Evolutionary conservation across 2,797 vertebrate species (phyloP).

Genomic region (Pantherophis vulpinus): DNA sequence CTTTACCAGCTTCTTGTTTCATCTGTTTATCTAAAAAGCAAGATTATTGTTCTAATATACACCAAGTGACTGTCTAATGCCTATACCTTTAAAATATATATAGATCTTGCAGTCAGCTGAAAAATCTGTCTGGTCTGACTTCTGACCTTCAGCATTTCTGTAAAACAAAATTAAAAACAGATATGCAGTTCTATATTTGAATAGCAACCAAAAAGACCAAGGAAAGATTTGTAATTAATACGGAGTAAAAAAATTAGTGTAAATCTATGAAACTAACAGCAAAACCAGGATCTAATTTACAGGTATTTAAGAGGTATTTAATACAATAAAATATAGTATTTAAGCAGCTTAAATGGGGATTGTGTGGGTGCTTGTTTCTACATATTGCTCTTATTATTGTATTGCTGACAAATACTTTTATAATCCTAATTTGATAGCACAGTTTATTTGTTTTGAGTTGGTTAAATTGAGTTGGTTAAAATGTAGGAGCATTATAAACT

Average conservation of each 20-base stretch:
- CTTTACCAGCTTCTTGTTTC: constrained; percentile 14
- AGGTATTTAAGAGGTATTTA: background rate
- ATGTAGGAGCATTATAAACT: background rate
- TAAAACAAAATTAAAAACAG: constrained; percentile 27
- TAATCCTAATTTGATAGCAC: background rate
- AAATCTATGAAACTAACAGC: background rate
- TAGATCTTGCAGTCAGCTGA: constrained; percentile 10
- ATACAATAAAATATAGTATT: background rate
- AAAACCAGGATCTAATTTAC: constrained; percentile 4
- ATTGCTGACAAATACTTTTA: background rate
- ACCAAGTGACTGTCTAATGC: background rate
- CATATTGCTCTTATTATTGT: background rate
- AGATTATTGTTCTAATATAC: constrained; percentile 7
- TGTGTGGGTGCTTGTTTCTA: background rate
- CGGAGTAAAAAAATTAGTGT: constrained; percentile 27
- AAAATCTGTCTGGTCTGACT: constrained; percentile 14
- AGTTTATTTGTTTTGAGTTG: background rate
- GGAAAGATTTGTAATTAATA: background rate
- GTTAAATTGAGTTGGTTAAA: background rate
- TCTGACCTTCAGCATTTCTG: constrained; percentile 39
- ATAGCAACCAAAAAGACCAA: background rate
- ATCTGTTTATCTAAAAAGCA: constrained; percentile 14
- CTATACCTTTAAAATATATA: background rate
- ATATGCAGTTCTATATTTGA: constrained; percentile 1
- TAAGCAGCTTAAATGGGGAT: background rate